Base-by-base conservation (phyloP, 2,797 vertebrate genomes). In the Phataginus tetradactyla region DNA sequence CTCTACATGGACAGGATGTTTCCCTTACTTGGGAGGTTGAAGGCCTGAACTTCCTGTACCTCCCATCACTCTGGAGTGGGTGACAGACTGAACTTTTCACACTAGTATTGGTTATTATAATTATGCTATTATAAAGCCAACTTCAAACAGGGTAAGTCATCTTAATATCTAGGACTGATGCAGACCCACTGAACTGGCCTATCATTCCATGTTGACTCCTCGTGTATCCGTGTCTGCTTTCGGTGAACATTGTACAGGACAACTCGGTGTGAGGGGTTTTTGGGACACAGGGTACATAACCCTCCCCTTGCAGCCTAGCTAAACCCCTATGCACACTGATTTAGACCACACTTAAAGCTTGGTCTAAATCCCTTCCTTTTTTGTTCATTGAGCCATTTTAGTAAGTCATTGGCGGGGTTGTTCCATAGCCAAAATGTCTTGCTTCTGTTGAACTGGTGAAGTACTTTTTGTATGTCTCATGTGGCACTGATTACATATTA, bases 61-160 rank as follows among this genome's bases (percentile, higher is more conserved):
- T 93, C 89, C 74, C 84, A 18, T 93, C 71, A 34, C 69, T 72
- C 80, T 96, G 17, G 45, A 92, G 55, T 81, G 59, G 86, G 69
- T 95, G 90, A 87, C 85, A 96, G 59, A 91, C 55, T 84, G 29
- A 96, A 85, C 75, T 95, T 80, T 97, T 93, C 89, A 83, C 88
- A 87, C 37, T 32, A n/a, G 39, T 59, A 39, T n/a, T 45, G 66
- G 42, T 69, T 86, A 51, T 45, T 45, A 91, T 92, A 71, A 86
- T 49, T 14, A 78, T 90, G 51, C 78, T 63, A 91, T 94, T 55
- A 29, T 8, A 90, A 90, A 77, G 51, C 71, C 83, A 80, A 15
- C 66, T 93, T 94, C 32, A 77, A 80, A 74, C 25, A 23, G 68
- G 42, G 51, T 59, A 7, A 78, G 77, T 79, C 42, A 83, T 78